Percentiles rank a stretch among this genome's conserved stretches.
Evolutionary conservation across 2,113 vertebrate genomes (phyloP).

Genomic region (Amphiprion percula): DNA sequence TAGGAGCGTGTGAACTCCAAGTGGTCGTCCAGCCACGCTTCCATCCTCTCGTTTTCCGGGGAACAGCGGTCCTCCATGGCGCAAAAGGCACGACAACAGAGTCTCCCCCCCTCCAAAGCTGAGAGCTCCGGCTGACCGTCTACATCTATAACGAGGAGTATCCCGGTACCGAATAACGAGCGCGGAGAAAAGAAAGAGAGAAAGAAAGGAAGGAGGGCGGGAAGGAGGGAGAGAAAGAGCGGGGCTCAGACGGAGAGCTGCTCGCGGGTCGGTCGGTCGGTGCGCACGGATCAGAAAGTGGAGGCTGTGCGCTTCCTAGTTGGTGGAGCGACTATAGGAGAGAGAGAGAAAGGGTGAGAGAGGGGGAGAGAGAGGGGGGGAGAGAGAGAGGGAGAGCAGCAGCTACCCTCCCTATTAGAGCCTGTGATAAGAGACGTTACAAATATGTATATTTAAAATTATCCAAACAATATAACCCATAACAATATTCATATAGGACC

Average conservation of each 20-base stretch:
- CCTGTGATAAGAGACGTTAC: too few species aligned
- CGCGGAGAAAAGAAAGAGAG: not conserved
- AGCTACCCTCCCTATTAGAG: too few species aligned
- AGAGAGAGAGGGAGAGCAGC: slow-evolving; percentile 12
- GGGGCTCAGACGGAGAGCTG: not conserved
- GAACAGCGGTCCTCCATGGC: slow-evolving; percentile 84
- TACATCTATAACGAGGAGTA: slow-evolving; percentile 40
- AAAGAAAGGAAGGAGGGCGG: not conserved
- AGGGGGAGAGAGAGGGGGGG: slow-evolving; percentile 8
- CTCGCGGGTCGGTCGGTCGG: slow-evolving; percentile 4
- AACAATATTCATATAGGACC: too few species aligned
- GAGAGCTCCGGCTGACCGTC: slow-evolving; percentile 18
- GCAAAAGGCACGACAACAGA: slow-evolving; percentile 15
- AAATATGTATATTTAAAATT: too few species aligned
- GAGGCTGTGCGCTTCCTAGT: slow-evolving; percentile 64
- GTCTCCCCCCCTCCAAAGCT: slow-evolving; percentile 11
- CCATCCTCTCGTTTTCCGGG: slow-evolving; percentile 85
- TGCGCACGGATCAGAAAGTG: slow-evolving; percentile 40
- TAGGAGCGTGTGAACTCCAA: slow-evolving; percentile 92
- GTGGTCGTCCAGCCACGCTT: slow-evolving; percentile 98
- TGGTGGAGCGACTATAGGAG: slow-evolving; percentile 37
- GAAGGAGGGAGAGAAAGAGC: not conserved
- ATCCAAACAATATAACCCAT: too few species aligned
- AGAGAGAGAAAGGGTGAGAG: slow-evolving; percentile 16
- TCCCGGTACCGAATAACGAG: not conserved